These are phyloP conservation scores for Benthosema pterotum DNA, from an alignment of 2,797 vertebrate genomes.

Conservation along the genomic window DNA sequence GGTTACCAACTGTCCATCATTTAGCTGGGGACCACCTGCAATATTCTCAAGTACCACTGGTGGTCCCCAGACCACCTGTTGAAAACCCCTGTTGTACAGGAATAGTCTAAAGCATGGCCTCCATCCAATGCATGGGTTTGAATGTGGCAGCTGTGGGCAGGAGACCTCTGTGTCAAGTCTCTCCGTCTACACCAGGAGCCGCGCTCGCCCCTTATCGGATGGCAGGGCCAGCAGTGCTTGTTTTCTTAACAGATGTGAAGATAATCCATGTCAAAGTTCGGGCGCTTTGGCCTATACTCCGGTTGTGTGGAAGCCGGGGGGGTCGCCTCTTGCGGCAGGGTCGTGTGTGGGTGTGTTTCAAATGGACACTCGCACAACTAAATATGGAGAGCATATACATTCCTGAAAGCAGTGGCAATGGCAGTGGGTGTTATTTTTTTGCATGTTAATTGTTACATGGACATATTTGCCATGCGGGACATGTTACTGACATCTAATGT, in stretches of 20 bases:
- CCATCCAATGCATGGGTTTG: constrained; percentile 56
- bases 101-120: no score
- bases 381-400: no score
- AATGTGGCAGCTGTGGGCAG: constrained; percentile 53
- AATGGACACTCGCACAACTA: constrained; percentile 31
- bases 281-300: constrained; percentile 60
- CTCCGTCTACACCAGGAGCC: constrained; percentile 36
- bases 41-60: no score
- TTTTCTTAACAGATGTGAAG: constrained; percentile 78
- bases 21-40: no score
- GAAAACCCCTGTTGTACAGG: no score
- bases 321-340: constrained; percentile 48
- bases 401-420: no score
- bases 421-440: no score
- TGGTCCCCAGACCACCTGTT: no score
- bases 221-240: constrained; percentile 56
- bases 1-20: no score
- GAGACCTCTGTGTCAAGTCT: constrained; percentile 25
- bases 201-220: constrained; percentile 48
- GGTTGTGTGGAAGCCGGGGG: constrained; percentile 59
- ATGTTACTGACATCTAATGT: constrained; percentile 51
- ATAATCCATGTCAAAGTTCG: constrained; percentile 70
- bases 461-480: constrained; percentile 18
- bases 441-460: no score
- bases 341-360: constrained; percentile 55